These are phyloP conservation scores for Lysandra coridon DNA, from an alignment of 2,888 invertebrate genomes.

Conservation along the genomic window DNA sequence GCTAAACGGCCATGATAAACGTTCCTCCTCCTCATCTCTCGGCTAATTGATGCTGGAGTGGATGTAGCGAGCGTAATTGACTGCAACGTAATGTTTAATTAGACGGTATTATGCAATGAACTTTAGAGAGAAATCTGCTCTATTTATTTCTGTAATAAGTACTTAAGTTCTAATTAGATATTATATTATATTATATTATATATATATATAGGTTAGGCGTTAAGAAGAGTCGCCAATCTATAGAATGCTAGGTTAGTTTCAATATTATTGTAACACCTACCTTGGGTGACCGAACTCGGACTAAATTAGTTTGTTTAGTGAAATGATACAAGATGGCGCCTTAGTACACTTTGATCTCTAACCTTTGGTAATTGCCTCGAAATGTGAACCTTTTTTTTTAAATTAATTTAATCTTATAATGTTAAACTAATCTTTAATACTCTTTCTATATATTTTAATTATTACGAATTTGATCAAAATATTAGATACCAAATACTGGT, in stretches of 20 bases:
- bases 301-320: background rate
- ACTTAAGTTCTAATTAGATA: background rate
- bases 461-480: too few relatives aligned
- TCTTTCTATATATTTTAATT: too few relatives aligned
- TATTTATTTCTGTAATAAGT: constrained; percentile 22
- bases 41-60: constrained; percentile 40
- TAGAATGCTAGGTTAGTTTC: background rate
- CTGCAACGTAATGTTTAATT: constrained; percentile 42
- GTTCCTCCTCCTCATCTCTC: constrained; percentile 37
- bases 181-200: too few relatives aligned
- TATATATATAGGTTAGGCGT: background rate
- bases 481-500: too few relatives aligned
- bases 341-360: background rate
- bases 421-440: too few relatives aligned
- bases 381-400: background rate
- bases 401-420: too few relatives aligned
- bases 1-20: constrained; percentile 40
- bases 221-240: background rate
- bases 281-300: background rate
- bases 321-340: background rate
- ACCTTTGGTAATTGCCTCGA: background rate
- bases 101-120: constrained; percentile 33
- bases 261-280: background rate
- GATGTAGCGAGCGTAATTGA: constrained; percentile 40
- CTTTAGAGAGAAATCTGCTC: constrained; percentile 32